Base-by-base conservation (phyloP, 2,113 vertebrate species). In the Pelvicachromis taeniatus region DNA sequence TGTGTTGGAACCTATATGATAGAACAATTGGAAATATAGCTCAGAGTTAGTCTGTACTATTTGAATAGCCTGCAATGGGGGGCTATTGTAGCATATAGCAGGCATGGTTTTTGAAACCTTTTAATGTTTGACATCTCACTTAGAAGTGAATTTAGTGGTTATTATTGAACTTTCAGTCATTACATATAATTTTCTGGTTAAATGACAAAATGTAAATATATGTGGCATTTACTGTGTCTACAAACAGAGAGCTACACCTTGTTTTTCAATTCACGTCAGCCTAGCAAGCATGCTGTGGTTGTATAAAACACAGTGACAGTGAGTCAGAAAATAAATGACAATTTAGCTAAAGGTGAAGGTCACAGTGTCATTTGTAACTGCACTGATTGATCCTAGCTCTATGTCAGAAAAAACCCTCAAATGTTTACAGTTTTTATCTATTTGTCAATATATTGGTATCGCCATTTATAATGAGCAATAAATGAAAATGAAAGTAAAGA, bases 21-120 rank as follows among this genome's bases (percentile, higher is more conserved):
- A 14, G 0, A 45, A 26, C 38, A 70, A 0, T 0, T 10, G 21
- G 13, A 48, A 48, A 14, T 48, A 6, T 14, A 48, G 45, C 5
- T 16, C 13, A 14, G 5, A 48, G 0, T 61, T 61, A 31, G 1
- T 61, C 31, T 35, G 17, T 61, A 12, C n/a, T 35, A 0, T n/a
- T 61, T 61, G 31, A 61, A 0, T 35, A 16, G 2, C 16, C 8
- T 23, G 23, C 38, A 68, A 4, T 42, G 3, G 63, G 63, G 14
- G 45, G 4, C 7, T 23, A 9, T 42, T 6, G 63, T 23, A 26
- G 12, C 63, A 42, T 42, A 16, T 6, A 68, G n/a, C 38, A 68
- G 38, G 12, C 4, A 1, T 42, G 7, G 3, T 2, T 42, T 16
- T 42, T 42, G 12, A 68, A 42, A 68, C n/a, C 23, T 1, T 38